Evolutionary conservation across 2,797 vertebrate genomes (phyloP), one percentile per base, ranked within the genome.

Genomic region (Petrocephalus schoutedeni): DNA sequence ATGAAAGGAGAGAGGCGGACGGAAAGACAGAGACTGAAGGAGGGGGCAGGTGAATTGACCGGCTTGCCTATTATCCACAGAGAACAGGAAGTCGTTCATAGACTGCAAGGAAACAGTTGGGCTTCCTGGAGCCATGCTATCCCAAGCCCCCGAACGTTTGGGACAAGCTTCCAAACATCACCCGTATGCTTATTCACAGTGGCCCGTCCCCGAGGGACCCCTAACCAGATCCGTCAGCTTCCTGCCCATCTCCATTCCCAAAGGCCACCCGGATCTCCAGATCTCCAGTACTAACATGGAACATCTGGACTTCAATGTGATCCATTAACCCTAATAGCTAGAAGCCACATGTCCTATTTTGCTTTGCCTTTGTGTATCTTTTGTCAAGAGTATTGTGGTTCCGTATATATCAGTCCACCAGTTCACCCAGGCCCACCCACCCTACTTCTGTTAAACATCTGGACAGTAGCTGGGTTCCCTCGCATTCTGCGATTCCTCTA

Each of bases 41-140:
- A 74, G 61, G 32, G 86, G 23, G 21, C 28, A 21, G 23, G 45
- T n/a, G 16, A n/a, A 51, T 10, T 3, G 58, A 32, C 12, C 10
- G 41, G 4, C 83, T 53, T 71, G 28, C 82, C 28, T 74, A 3
- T 59, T 28, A 57, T 85, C 82, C 49, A 36, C 32, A 74, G 19
- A 12, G 36, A 57, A 85, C 54, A 86, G 87, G 83, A 88, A 88
- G 83, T 88, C 41, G n/a, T 88, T 88, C 51, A 86, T 19, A 88
- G 80, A 8, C 2, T 57, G 8, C 58, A 28, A 71, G 87, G 83
- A 86, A 57, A 67, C 64, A 56, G 61, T 51, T 23, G 21, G 0
- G 10, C 36, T 88, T 86, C 87, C 87, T 85, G 84, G 14, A 86
- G 28, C 28, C 32, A 58, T 56, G n/a, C 28, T 23, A 28, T 53